Evolutionary conservation across 2,797 vertebrate genomes (phyloP), one percentile per base, ranked within the genome.

Genomic region (Gymnodraco acuticeps): DNA sequence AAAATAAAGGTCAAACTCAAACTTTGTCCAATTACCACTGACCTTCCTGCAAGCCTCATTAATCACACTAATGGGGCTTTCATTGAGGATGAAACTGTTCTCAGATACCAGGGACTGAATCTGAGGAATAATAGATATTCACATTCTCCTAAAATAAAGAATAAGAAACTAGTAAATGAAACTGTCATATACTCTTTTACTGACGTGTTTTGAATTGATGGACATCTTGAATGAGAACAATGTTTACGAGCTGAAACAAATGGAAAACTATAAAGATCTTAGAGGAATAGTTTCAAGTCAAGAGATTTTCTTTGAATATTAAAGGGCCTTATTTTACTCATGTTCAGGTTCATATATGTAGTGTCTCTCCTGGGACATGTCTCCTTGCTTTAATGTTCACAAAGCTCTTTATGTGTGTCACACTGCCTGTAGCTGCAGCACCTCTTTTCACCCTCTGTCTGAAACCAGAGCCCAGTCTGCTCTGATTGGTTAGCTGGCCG

Each of bases 1-100:
- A 38, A 38, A 64, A 50, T 42, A 60, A 79, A 77, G 64, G 45
- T 54, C 46, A 47, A 46, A 10, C 42, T 16, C 48, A 50, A 48
- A 54, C 43, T 20, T 38, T 38, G 33, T 38, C 33, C 33, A 38
- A 38, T 38, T 38, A 38, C 53, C 27, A 33, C 38, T 52, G 45
- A 66, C 51, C 47, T 47, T 67, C 33, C 20, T 17, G 3, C 17
- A n/a, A 20, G 41, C 2, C 43, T 63, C 27, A 68, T 64, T 16
- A 71, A 41, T 77, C 50, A 27, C 46, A 41, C 33, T n/a, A 33
- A 58, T 31, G 11, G 3, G 11, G 52, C 47, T 31, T 11, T 52
- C 27, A 10, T 17, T 47, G 45, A 77, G 0, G 41, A 12, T 5
- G 10, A 45, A 10, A 17, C 6, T 23, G 19, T 59, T 56, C 33